These are phyloP conservation scores for Melanotus villosus DNA, from an alignment of 2,888 invertebrate species.

Conservation along the genomic window DNA sequence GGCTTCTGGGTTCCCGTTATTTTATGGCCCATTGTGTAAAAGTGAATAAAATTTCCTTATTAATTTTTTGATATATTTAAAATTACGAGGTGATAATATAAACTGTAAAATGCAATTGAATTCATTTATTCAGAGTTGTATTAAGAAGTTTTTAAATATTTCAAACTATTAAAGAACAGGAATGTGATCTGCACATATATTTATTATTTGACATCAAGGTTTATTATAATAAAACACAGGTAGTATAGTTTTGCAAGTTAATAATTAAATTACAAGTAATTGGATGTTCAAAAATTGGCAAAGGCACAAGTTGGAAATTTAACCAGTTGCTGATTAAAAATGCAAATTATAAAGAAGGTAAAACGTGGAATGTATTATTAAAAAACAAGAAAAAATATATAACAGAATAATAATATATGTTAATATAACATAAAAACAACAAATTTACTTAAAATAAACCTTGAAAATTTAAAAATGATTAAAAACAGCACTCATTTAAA, in stretches of 20 bases:
- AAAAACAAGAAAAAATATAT: slow-evolving; percentile 42
- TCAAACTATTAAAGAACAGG: neutral
- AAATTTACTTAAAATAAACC: neutral
- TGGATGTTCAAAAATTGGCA: slow-evolving; percentile 53
- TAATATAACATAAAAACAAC: slow-evolving; percentile 17
- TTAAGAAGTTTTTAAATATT: neutral
- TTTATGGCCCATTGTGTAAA: too few species aligned
- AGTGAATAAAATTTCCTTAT: too few species aligned
- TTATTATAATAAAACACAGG: slow-evolving; percentile 45
- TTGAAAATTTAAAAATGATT: neutral
- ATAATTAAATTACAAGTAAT: slow-evolving; percentile 39
- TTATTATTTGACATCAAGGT: slow-evolving; percentile 42
- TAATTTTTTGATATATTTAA: too few species aligned
- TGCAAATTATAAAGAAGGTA: slow-evolving; percentile 20
- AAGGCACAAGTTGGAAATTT: slow-evolving; percentile 68
- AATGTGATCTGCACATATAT: slow-evolving; percentile 38
- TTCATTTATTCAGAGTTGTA: too few species aligned
- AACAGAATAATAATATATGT: slow-evolving; percentile 12
- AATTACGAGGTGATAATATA: too few species aligned
- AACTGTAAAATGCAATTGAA: too few species aligned
- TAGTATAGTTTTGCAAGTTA: slow-evolving; percentile 33
- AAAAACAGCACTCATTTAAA: slow-evolving; percentile 1
- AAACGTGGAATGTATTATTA: slow-evolving; percentile 44
- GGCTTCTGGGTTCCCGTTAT: too few species aligned
- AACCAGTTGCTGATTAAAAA: slow-evolving; percentile 55